Evolutionary conservation across 2,113 vertebrate species (phyloP).

Genomic region (Dascyllus trimaculatus): DNA sequence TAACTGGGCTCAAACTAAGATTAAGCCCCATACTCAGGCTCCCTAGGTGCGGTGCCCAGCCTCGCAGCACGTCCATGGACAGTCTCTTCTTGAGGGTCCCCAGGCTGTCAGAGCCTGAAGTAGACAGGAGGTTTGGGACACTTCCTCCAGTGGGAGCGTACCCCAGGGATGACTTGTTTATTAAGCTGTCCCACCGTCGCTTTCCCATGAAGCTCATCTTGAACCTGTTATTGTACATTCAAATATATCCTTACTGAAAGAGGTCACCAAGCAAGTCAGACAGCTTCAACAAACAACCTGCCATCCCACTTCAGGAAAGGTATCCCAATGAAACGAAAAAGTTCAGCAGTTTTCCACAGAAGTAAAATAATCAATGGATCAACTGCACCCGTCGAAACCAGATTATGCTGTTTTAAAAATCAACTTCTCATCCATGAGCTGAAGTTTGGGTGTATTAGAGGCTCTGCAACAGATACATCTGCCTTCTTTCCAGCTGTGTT

Average conservation of each 20-base stretch:
- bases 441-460: conserved; percentile 9
- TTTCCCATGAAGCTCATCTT: conserved; percentile 75
- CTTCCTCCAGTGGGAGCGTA: conserved; percentile 77
- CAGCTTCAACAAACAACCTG: background rate
- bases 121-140: conserved; percentile 68
- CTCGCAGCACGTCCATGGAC: conserved; percentile 73
- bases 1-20: conserved; percentile 66
- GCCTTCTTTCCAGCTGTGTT: conserved; percentile 18
- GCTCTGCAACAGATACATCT: background rate
- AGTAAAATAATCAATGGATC: conserved; percentile 38
- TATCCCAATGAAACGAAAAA: background rate
- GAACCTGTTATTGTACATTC: background rate
- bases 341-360: conserved; percentile 6
- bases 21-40: conserved; percentile 61
- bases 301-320: conserved; percentile 5
- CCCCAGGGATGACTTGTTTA: conserved; percentile 65
- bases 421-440: conserved; percentile 18
- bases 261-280: background rate
- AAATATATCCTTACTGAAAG: background rate
- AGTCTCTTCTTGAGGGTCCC: conserved; percentile 72
- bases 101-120: conserved; percentile 17
- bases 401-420: conserved; percentile 4
- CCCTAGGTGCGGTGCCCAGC: conserved; percentile 66
- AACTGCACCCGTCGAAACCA: background rate
- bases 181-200: conserved; percentile 36